phyloP scores from a whole-genome alignment of 2,888 invertebrate species.

The Norana najaformis region DNA sequence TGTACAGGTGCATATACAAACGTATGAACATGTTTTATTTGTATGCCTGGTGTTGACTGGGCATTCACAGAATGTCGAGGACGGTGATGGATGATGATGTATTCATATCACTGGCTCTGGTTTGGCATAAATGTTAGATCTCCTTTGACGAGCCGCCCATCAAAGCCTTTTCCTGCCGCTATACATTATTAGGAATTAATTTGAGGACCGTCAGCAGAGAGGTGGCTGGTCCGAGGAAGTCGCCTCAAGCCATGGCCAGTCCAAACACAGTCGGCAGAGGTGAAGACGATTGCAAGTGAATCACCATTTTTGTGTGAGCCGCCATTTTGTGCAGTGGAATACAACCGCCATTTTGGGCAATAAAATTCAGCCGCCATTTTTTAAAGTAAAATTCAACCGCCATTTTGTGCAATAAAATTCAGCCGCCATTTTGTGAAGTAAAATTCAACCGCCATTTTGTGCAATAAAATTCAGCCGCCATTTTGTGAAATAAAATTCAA shows the following conservation, averaged over 20 bases:
- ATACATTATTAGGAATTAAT: conserved; percentile 13
- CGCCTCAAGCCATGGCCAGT: background rate
- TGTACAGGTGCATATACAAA: too few species aligned
- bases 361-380: too few species aligned
- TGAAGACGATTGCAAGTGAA: too few species aligned
- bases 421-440: too few species aligned
- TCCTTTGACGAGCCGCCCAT: background rate
- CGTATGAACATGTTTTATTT: too few species aligned
- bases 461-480: too few species aligned
- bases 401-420: background rate
- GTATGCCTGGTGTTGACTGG: too few species aligned
- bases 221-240: background rate
- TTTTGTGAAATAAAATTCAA: too few species aligned
- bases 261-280: background rate
- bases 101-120: background rate
- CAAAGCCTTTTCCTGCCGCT: background rate
- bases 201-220: background rate
- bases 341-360: background rate
- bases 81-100: background rate
- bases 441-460: background rate
- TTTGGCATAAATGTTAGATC: background rate
- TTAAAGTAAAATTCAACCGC: too few species aligned
- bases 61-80: background rate
- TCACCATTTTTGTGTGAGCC: too few species aligned
- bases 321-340: too few species aligned